These are phyloP conservation scores for Nothoprocta pentlandii DNA, from an alignment of 2,113 vertebrate species.

Conservation along the genomic window DNA sequence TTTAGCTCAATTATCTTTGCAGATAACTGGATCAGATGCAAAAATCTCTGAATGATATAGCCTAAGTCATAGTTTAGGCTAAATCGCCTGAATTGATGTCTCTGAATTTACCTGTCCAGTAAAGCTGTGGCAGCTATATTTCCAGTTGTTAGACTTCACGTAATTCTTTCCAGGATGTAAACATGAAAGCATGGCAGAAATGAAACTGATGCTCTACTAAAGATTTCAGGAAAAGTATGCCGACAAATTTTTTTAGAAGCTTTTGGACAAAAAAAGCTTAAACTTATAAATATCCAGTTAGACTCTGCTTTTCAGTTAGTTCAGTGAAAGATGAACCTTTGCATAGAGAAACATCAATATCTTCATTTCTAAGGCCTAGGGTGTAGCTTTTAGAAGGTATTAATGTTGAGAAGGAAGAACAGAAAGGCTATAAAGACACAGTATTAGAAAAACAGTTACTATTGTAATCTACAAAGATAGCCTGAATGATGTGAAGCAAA, in stretches of 20 bases:
- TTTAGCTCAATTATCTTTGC: not conserved
- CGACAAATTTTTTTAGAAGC: conserved; percentile 18
- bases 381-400: conserved; percentile 6
- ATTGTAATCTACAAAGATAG: conserved; percentile 3
- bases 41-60: not conserved
- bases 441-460: not conserved
- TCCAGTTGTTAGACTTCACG: not conserved
- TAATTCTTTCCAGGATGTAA: not conserved
- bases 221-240: not conserved
- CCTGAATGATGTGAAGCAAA: conserved; percentile 16
- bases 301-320: not conserved
- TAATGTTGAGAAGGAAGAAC: not conserved
- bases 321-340: conserved; percentile 4
- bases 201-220: not conserved
- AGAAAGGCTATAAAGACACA: not conserved
- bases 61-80: not conserved
- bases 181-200: not conserved
- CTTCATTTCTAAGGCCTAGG: not conserved
- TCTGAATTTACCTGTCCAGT: not conserved
- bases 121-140: not conserved
- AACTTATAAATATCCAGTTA: conserved; percentile 26
- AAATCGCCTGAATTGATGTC: not conserved
- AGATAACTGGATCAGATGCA: not conserved
- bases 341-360: not conserved
- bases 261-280: conserved; percentile 14